Conservation (phyloP, 2,797 vertebrate genomes). For the Poeciliopsis gracilis region DNA sequence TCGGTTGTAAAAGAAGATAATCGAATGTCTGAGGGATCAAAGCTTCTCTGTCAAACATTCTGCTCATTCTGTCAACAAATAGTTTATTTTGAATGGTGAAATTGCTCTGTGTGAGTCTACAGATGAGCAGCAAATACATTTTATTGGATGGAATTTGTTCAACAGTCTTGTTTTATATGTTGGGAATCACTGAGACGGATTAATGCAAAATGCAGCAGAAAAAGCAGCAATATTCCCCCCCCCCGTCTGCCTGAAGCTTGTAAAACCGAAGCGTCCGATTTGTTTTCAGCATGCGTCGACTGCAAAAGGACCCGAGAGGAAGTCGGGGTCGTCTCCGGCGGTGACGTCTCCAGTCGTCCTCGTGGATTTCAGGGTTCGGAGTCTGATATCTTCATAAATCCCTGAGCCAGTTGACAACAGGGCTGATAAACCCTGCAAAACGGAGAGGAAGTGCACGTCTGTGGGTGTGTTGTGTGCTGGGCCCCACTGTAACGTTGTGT, state of each 20-base stretch:
- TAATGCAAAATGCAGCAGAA: background rate
- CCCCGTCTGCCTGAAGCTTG: slow-evolving; percentile 5
- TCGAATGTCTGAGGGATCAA: background rate
- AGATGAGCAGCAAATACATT: background rate
- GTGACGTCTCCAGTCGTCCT: slow-evolving; percentile 50
- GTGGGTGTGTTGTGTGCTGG: slow-evolving; percentile 41
- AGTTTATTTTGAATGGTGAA: background rate
- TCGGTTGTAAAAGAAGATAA: background rate
- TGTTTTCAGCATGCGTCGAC: slow-evolving; percentile 20
- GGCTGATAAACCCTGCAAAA: slow-evolving; percentile 48
- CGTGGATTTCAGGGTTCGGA: slow-evolving; percentile 36
- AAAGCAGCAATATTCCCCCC: background rate
- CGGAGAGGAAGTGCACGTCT: slow-evolving; percentile 40
- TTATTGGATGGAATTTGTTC: background rate
- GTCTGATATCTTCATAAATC: slow-evolving; percentile 50
- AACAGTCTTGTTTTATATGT: background rate
- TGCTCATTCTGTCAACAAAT: background rate
- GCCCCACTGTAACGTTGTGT: slow-evolving; percentile 48
- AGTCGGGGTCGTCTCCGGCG: slow-evolving; percentile 31
- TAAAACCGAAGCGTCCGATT: slow-evolving; percentile 27
- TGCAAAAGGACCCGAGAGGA: slow-evolving; percentile 24
- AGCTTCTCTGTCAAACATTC: background rate
- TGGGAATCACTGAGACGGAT: background rate
- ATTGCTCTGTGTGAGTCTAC: background rate
- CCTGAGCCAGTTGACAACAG: slow-evolving; percentile 28